A percentile compares a stretch with the other conserved stretches of the same genome.
These are phyloP conservation scores for Melitaea cinxia DNA, from an alignment of 1,140 invertebrate species.

Conservation along the genomic window DNA sequence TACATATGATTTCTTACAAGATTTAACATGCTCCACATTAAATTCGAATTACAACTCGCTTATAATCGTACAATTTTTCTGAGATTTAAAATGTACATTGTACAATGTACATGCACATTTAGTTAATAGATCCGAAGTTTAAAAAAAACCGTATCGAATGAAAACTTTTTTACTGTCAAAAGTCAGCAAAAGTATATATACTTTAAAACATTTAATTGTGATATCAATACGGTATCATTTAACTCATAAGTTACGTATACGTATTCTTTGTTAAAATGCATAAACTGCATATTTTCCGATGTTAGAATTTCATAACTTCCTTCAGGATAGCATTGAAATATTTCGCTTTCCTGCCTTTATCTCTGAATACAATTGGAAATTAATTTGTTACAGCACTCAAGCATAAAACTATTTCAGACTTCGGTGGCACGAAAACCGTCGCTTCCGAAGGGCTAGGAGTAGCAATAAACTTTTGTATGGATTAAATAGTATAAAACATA, in stretches of 20 bases:
- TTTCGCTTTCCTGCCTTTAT: not conserved
- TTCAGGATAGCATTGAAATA: not conserved
- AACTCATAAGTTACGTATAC: no score
- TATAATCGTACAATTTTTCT: not conserved
- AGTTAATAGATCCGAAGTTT: no score
- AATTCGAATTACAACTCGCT: not conserved
- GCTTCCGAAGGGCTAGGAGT: no score
- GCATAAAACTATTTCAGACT: not conserved
- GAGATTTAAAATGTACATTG: not conserved
- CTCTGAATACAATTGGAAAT: not conserved
- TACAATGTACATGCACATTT: no score
- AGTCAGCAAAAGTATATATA: not conserved
- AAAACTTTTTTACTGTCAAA: not conserved
- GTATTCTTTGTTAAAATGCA: not conserved
- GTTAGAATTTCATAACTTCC: not conserved
- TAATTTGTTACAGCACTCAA: not conserved
- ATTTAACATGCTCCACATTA: not conserved
- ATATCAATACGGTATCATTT: no score
- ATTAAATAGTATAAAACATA: no score
- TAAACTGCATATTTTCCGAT: not conserved
- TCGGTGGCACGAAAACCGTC: not conserved
- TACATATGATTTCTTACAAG: constrained; percentile 1
- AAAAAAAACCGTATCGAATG: no score
- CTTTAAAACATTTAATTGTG: no score
- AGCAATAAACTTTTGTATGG: not conserved